Conservation (phyloP, 2,113 vertebrate species). For the Sarotherodon lohbergeri region DNA sequence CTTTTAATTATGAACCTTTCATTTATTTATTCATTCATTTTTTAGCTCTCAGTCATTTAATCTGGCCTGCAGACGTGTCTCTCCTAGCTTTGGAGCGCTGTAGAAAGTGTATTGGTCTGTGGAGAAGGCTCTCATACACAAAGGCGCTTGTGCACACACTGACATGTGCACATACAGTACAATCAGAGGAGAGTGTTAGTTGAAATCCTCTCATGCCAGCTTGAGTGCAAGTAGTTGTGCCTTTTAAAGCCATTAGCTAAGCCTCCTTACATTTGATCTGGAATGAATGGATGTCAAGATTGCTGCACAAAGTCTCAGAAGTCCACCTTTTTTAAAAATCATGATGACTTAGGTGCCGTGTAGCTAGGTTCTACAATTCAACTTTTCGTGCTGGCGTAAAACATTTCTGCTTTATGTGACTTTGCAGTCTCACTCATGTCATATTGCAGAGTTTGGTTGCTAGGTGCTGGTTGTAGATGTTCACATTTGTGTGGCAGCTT, state of each 20-base stretch:
- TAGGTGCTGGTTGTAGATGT: not conserved
- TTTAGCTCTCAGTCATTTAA: not conserved
- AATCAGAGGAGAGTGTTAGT: conserved; percentile 77
- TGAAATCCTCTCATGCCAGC: conserved; percentile 66
- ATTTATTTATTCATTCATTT: not conserved
- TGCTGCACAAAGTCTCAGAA: conserved; percentile 63
- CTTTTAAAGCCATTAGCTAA: conserved; percentile 90
- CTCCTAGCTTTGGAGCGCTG: not conserved
- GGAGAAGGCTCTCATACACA: not conserved
- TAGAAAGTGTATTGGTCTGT: not conserved
- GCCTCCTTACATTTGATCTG: conserved; percentile 78
- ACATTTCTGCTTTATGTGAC: not conserved
- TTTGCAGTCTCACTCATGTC: not conserved
- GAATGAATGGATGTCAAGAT: conserved; percentile 82
- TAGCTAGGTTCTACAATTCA: conserved; percentile 50
- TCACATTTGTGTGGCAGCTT: not conserved
- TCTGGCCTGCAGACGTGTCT: not conserved
- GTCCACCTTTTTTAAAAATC: conserved; percentile 51
- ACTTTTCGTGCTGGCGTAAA: not conserved
- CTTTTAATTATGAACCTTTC: not conserved
- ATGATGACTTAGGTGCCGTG: conserved; percentile 58
- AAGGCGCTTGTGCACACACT: not conserved
- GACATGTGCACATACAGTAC: not conserved
- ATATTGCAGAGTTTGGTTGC: not conserved
- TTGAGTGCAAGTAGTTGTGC: conserved; percentile 70